A percentile compares a stretch with the other conserved stretches of the same genome.
phyloP scores from a whole-genome alignment of 1,140 invertebrate genomes.

The Drosophila funebris region DNA sequence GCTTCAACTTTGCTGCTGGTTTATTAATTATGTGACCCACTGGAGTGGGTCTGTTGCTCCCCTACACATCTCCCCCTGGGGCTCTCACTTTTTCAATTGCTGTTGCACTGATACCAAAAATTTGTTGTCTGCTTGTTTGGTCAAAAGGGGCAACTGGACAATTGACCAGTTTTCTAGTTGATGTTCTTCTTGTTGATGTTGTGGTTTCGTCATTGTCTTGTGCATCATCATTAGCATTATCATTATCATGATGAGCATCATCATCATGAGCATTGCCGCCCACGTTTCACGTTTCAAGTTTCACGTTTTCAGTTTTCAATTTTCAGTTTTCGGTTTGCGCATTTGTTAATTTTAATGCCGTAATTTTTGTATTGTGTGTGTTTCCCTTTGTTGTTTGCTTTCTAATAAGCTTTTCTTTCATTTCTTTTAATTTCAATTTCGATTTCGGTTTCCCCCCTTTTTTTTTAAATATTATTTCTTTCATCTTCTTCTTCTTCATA shows the following conservation, averaged over 20 bases:
- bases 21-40: constrained; percentile 44
- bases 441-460: background rate
- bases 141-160: background rate
- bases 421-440: constrained; percentile 16
- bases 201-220: background rate
- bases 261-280: constrained; percentile 2
- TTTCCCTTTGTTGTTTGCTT: constrained; percentile 15
- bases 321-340: constrained; percentile 26
- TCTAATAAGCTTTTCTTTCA: background rate
- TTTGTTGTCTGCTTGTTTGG: background rate
- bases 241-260: constrained; percentile 21
- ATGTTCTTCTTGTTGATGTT: background rate
- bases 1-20: constrained; percentile 5
- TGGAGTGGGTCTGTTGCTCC: background rate
- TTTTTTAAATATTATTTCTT: constrained; percentile 1
- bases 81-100: background rate
- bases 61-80: background rate
- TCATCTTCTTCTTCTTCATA: constrained; percentile 20
- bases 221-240: constrained; percentile 9
- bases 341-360: constrained; percentile 58
- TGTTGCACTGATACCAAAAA: constrained; percentile 5
- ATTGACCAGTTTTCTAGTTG: background rate
- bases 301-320: background rate
- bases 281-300: background rate
- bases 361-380: constrained; percentile 46